These are phyloP conservation scores for Amiota communis DNA, from an alignment of 2,888 invertebrate species.

Conservation along the genomic window DNA sequence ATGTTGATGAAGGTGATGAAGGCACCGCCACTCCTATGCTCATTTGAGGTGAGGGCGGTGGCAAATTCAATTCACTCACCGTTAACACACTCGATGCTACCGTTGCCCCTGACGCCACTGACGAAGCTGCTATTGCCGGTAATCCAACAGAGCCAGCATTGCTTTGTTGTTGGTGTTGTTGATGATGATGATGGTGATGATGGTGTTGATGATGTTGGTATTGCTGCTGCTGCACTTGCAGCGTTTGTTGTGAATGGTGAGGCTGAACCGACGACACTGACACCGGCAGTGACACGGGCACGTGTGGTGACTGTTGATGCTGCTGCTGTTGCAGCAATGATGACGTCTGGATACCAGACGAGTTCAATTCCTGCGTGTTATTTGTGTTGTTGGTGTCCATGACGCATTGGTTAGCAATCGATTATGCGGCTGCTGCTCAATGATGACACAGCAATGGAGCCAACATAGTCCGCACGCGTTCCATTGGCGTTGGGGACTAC, in stretches of 20 bases:
- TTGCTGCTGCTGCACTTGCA: constrained; percentile 27
- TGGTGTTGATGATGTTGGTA: neutral
- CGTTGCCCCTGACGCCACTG: constrained; percentile 20
- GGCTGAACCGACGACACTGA: constrained; percentile 12
- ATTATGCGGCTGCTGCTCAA: constrained; percentile 26
- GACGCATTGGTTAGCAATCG: constrained; percentile 29
- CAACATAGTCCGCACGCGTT: constrained; percentile 37
- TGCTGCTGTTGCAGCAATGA: constrained; percentile 31
- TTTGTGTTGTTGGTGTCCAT: constrained; percentile 40
- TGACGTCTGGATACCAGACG: constrained; percentile 39
- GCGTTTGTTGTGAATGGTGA: neutral
- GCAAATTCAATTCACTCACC: constrained; percentile 51
- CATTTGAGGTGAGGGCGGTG: constrained; percentile 59
- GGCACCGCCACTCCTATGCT: constrained; percentile 32
- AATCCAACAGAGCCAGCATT: neutral
- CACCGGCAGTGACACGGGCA: constrained; percentile 6
- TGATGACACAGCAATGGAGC: constrained; percentile 39
- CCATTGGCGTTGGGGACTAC: constrained; percentile 34
- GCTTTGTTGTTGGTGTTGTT: constrained; percentile 29
- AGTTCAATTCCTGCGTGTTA: constrained; percentile 43
- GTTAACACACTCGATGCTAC: constrained; percentile 33
- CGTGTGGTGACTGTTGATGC: constrained; percentile 16
- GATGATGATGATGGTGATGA: constrained; percentile 16
- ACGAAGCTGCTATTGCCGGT: constrained; percentile 30
- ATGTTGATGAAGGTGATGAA: constrained; percentile 36